Evolutionary conservation across 2,888 invertebrate genomes (phyloP), one percentile per base, ranked within the genome.

Genomic region (Drosophila nigricruria): DNA sequence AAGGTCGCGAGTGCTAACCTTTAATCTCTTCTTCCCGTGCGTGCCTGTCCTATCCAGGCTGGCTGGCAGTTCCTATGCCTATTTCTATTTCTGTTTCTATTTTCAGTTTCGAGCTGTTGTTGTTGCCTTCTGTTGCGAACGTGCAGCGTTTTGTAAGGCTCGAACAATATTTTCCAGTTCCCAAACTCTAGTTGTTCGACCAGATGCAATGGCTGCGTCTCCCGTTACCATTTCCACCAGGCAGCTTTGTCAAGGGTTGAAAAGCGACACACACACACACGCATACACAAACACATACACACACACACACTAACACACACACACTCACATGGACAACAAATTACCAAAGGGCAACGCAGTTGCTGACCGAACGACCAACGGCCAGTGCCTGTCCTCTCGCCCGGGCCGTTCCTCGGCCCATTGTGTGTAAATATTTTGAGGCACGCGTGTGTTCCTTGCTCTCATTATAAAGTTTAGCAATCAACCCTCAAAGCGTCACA

Each of bases 381-480:
- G 72, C 73, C 74, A 76, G 71, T 61, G 58, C 30, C 67, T 32
- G 53, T 62, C 64, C 61, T 54, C 49, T 50, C 61, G 45, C 49
- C 45, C 40, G 9, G 43, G 53, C 25, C 50, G 18, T 32, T 49
- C 14, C 49, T 60, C 65, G 78, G 83, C 72, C 81, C 86, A 73
- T 85, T 89, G 86, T 89, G 86, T 89, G 84, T 90, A 89, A 89
- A 89, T 89, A 89, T 89, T 89, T 84, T 89, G 89, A 89, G 88
- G 89, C 90, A 89, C 80, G 89, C 84, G 86, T 86, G 82, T 87
- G 81, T 79, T 88, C 66, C 88, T 78, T 79, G 86, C 89, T 88
- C 89, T 86, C 87, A 86, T 88, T 88, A 88, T 83, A 73, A 77
- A 77, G 79, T 81, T 81, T 68, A 64, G 61, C 67, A 73, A 73